phyloP scores from a whole-genome alignment of 2,113 vertebrate genomes.

The Tapirus terrestris region DNA sequence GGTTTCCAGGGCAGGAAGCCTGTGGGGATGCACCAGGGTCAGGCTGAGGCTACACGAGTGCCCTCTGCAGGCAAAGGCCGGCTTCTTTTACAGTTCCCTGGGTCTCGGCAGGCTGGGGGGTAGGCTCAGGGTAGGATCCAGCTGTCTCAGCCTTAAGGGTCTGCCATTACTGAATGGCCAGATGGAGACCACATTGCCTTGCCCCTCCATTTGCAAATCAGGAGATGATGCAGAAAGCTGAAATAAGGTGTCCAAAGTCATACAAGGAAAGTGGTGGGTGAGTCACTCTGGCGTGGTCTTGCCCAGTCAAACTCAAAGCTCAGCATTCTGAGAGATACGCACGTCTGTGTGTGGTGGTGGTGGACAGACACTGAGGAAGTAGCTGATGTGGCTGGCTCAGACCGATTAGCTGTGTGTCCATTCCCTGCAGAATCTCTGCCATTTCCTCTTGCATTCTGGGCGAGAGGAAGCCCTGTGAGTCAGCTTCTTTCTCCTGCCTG shows the following conservation, averaged over 20 bases:
- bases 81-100: background rate
- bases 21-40: background rate
- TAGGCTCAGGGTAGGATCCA: background rate
- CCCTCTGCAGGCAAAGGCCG: background rate
- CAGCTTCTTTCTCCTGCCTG: background rate
- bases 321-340: background rate
- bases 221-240: background rate
- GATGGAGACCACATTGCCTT: too few species aligned
- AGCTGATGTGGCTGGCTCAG: background rate
- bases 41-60: background rate
- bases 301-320: background rate
- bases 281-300: background rate
- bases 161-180: background rate
- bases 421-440: constrained; percentile 8
- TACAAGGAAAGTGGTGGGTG: background rate
- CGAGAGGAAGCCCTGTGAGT: background rate
- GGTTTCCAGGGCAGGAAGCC: background rate
- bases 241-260: background rate
- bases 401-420: background rate
- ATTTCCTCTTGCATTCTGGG: background rate
- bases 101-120: background rate
- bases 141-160: background rate
- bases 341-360: background rate
- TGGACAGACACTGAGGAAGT: background rate
- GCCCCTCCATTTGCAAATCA: background rate